A percentile compares a stretch with the other conserved stretches of the same genome.
phyloP scores from a whole-genome alignment of 2,113 vertebrate species.

The Melanostigma gelatinosum region DNA sequence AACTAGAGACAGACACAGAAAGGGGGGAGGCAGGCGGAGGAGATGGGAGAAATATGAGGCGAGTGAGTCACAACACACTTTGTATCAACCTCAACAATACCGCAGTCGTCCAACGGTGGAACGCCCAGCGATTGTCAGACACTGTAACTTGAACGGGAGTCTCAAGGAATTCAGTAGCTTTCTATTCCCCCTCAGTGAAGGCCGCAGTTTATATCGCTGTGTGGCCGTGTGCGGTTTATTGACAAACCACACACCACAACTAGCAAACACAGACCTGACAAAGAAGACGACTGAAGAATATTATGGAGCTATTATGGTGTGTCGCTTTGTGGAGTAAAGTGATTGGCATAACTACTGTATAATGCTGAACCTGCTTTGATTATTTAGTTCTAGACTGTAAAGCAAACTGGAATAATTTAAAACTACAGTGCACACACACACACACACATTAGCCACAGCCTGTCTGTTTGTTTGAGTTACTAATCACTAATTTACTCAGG shows the following conservation, averaged over 20 bases:
- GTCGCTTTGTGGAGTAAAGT: slow-evolving; percentile 12
- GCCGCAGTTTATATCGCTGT: slow-evolving; percentile 48
- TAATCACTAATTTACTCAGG: slow-evolving; percentile 82
- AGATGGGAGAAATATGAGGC: slow-evolving; percentile 40
- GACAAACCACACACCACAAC: slow-evolving; percentile 56
- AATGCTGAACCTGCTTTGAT: not conserved
- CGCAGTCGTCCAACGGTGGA: slow-evolving; percentile 19
- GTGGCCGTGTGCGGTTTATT: slow-evolving; percentile 51
- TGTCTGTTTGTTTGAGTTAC: slow-evolving; percentile 80
- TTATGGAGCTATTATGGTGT: slow-evolving; percentile 25
- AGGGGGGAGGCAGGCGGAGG: not conserved
- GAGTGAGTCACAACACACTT: slow-evolving; percentile 46
- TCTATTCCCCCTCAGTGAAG: slow-evolving; percentile 28
- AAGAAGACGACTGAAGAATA: slow-evolving; percentile 13
- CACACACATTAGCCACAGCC: slow-evolving; percentile 49
- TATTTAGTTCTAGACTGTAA: slow-evolving; percentile 17
- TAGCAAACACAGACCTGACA: slow-evolving; percentile 35
- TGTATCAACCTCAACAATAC: slow-evolving; percentile 46
- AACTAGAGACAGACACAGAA: slow-evolving; percentile 81
- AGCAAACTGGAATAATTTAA: slow-evolving; percentile 6
- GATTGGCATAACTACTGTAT: slow-evolving; percentile 12
- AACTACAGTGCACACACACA: slow-evolving; percentile 4
- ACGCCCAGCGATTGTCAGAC: slow-evolving; percentile 10
- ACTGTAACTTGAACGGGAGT: slow-evolving; percentile 25
- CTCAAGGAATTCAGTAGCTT: slow-evolving; percentile 28